Evolutionary conservation across 2,113 vertebrate species (phyloP).

Genomic region (Neoarius graeffei): DNA sequence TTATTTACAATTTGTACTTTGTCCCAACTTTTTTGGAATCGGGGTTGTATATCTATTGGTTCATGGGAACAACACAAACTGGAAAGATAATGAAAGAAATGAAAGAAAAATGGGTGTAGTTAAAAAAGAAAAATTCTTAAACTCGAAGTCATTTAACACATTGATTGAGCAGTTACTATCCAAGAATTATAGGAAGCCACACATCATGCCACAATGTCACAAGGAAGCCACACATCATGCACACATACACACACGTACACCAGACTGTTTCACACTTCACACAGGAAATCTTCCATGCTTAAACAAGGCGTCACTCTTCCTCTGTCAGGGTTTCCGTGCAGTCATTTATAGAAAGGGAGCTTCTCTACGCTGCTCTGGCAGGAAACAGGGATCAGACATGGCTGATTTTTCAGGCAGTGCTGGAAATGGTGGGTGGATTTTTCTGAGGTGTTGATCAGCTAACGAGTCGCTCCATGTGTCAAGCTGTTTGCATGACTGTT

Average conservation of each 20-base stretch:
- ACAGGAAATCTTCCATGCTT: slow-evolving; percentile 36
- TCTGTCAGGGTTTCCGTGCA: slow-evolving; percentile 38
- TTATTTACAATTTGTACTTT: too few relatives aligned
- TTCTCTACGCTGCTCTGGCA: slow-evolving; percentile 38
- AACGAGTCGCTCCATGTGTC: slow-evolving; percentile 15
- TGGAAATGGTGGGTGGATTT: slow-evolving; percentile 27
- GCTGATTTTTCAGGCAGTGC: slow-evolving; percentile 21
- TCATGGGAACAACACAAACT: not conserved
- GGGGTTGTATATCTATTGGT: too few relatives aligned
- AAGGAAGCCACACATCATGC: not conserved
- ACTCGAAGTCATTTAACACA: not conserved
- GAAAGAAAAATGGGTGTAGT: not conserved
- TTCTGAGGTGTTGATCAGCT: slow-evolving; percentile 37
- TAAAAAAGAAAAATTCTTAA: not conserved
- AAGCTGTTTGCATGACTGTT: slow-evolving; percentile 21
- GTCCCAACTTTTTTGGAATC: too few relatives aligned
- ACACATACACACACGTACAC: not conserved
- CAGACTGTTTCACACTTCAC: slow-evolving; percentile 30
- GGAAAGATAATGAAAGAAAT: not conserved
- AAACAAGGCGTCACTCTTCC: slow-evolving; percentile 40
- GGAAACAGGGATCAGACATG: slow-evolving; percentile 45
- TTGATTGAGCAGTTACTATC: not conserved
- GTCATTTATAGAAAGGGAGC: slow-evolving; percentile 36
- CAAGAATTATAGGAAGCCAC: not conserved
- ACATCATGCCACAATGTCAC: not conserved